A percentile compares a stretch with the other conserved stretches of the same genome.
phyloP scores from a whole-genome alignment of 2,888 invertebrate genomes.

The Lampropteryx suffumata region DNA sequence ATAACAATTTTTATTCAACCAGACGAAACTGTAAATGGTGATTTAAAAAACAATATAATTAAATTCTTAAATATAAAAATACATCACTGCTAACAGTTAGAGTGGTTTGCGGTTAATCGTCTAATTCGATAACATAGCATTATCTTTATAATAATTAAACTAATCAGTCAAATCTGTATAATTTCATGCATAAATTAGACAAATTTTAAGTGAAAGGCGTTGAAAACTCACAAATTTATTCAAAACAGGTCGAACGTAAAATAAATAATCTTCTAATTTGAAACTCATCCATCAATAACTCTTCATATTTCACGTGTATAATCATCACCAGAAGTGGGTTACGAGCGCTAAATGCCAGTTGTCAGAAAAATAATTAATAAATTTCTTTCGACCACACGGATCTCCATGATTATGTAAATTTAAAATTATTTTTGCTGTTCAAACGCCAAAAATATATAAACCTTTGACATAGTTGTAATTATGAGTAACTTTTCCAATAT shows the following conservation, averaged over 20 bases:
- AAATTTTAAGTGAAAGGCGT: slow-evolving; percentile 27
- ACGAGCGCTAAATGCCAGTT: slow-evolving; percentile 32
- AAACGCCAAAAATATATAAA: not conserved
- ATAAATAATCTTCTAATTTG: slow-evolving; percentile 26
- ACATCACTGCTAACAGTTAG: not conserved
- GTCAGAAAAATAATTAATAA: slow-evolving; percentile 32
- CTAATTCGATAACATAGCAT: slow-evolving; percentile 3
- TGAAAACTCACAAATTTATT: slow-evolving; percentile 22
- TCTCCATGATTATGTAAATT: slow-evolving; percentile 27
- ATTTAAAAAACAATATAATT: no score
- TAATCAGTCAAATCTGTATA: slow-evolving; percentile 18
- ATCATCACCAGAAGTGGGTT: slow-evolving; percentile 22
- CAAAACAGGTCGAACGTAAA: slow-evolving; percentile 16
- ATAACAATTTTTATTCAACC: no score
- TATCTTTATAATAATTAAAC: slow-evolving; percentile 8
- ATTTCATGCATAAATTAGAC: slow-evolving; percentile 4
- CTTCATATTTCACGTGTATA: slow-evolving; percentile 21
- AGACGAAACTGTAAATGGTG: no score
- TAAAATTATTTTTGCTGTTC: slow-evolving; percentile 1
- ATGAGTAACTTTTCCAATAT: no score
- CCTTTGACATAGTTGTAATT: no score
- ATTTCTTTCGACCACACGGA: slow-evolving; percentile 26
- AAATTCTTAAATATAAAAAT: no score
- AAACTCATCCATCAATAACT: slow-evolving; percentile 19
- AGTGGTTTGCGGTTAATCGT: slow-evolving; percentile 1